Conservation (phyloP, 1,140 invertebrate species). For the Amphibalanus amphitrite region DNA sequence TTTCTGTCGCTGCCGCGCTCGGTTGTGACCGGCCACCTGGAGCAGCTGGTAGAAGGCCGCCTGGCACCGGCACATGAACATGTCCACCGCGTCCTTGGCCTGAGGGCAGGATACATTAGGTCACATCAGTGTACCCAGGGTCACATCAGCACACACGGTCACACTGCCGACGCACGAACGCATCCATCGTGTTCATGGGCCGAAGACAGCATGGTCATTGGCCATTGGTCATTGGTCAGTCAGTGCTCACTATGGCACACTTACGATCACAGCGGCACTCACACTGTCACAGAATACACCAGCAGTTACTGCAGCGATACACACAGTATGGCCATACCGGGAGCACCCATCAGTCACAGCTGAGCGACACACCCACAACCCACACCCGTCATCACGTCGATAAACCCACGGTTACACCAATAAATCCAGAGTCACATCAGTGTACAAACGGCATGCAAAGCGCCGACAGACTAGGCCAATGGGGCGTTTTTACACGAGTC, state of each 20-base stretch:
- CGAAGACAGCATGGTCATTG: too few species aligned
- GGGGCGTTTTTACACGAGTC: too few species aligned
- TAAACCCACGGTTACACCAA: neutral
- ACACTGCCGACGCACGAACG: too few species aligned
- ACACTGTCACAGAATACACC: too few species aligned
- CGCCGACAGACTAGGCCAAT: too few species aligned
- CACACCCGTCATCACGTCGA: neutral
- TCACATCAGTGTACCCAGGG: too few species aligned
- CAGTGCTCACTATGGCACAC: too few species aligned
- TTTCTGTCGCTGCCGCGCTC: conserved; percentile 84
- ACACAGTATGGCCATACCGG: neutral
- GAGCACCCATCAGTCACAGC: neutral
- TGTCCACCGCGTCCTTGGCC: conserved; percentile 70
- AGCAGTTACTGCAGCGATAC: too few species aligned
- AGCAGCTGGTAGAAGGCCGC: conserved; percentile 68
- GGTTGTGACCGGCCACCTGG: conserved; percentile 85
- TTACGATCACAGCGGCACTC: too few species aligned
- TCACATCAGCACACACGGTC: too few species aligned
- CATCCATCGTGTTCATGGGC: too few species aligned
- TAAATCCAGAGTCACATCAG: neutral
- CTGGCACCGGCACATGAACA: conserved; percentile 72
- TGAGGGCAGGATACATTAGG: conserved; percentile 27
- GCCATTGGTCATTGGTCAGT: too few species aligned
- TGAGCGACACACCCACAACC: conserved; percentile 8
- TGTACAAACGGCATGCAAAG: neutral